Evolutionary conservation across 2,113 vertebrate species (phyloP).

Genomic region (Ictalurus punctatus): DNA sequence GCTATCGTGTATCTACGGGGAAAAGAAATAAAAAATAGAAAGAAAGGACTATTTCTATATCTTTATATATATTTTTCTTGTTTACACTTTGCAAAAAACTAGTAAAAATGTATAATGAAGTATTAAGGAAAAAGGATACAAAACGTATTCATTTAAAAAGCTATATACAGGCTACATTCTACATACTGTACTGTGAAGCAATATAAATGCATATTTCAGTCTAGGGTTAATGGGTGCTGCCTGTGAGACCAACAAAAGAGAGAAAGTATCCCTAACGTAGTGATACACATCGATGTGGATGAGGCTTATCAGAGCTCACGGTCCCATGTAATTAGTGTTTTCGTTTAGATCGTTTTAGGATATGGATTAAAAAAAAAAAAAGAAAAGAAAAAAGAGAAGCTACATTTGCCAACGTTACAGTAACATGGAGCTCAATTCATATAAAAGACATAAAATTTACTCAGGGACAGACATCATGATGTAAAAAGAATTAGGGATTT

Average conservation of each 20-base stretch:
- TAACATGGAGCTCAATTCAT: conserved; percentile 18
- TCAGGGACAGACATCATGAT: neutral
- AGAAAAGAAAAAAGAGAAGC: neutral
- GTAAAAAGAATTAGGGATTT: neutral
- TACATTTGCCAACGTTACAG: conserved; percentile 36
- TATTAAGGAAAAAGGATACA: conserved; percentile 82
- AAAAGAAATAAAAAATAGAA: conserved; percentile 46
- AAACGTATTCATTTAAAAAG: conserved; percentile 93
- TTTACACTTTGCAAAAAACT: conserved; percentile 79
- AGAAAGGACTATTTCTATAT: conserved; percentile 65
- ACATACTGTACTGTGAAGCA: conserved; percentile 75
- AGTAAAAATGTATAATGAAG: conserved; percentile 86
- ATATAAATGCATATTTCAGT: conserved; percentile 75
- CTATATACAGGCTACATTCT: conserved; percentile 99
- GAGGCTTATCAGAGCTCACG: conserved; percentile 66
- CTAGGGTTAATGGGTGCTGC: conserved; percentile 77
- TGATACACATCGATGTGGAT: conserved; percentile 63
- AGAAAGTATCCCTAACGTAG: conserved; percentile 75
- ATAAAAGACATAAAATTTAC: neutral
- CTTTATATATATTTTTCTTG: conserved; percentile 69
- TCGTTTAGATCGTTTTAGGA: conserved; percentile 9
- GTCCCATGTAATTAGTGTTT: conserved; percentile 58
- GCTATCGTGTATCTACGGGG: conserved; percentile 44
- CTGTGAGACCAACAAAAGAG: conserved; percentile 81
- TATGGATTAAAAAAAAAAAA: neutral